Percentiles rank a stretch among this genome's conserved stretches.
Conservation (phyloP, 2,888 invertebrate species). For the Pseudolycoriella hygida region DNA sequence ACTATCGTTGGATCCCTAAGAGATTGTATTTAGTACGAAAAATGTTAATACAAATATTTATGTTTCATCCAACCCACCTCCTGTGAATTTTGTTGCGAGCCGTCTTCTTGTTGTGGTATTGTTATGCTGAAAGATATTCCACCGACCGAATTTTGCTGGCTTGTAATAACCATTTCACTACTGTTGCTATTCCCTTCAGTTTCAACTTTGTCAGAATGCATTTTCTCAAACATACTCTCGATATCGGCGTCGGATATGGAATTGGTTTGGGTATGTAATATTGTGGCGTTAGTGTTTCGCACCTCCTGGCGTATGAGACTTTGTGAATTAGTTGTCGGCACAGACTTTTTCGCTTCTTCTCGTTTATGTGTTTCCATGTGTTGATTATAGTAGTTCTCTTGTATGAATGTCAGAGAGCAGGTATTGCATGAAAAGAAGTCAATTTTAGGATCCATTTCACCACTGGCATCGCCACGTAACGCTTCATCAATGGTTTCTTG, state of each 20-base stretch:
- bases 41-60: background rate
- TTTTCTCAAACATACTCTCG: conserved; percentile 30
- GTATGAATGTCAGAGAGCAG: conserved; percentile 30
- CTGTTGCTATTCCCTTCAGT: conserved; percentile 13
- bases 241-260: conserved; percentile 24
- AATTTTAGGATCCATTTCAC: conserved; percentile 18
- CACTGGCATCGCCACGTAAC: conserved; percentile 19
- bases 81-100: background rate
- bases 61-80: background rate
- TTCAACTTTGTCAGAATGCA: conserved; percentile 29
- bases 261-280: conserved; percentile 8
- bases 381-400: conserved; percentile 29
- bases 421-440: conserved; percentile 30
- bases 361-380: conserved; percentile 30
- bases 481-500: conserved; percentile 30
- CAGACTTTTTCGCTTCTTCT: conserved; percentile 16
- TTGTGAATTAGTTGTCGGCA: conserved; percentile 8
- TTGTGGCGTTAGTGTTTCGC: conserved; percentile 15
- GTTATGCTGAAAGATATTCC: conserved; percentile 30
- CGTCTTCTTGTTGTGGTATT: conserved; percentile 24
- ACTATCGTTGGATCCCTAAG: background rate
- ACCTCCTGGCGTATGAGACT: conserved; percentile 14
- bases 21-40: background rate
- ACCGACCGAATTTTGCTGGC: conserved; percentile 25
- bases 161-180: conserved; percentile 26